Base-by-base conservation (phyloP, 2,113 vertebrate genomes). In the Dolichotis patagonum region DNA sequence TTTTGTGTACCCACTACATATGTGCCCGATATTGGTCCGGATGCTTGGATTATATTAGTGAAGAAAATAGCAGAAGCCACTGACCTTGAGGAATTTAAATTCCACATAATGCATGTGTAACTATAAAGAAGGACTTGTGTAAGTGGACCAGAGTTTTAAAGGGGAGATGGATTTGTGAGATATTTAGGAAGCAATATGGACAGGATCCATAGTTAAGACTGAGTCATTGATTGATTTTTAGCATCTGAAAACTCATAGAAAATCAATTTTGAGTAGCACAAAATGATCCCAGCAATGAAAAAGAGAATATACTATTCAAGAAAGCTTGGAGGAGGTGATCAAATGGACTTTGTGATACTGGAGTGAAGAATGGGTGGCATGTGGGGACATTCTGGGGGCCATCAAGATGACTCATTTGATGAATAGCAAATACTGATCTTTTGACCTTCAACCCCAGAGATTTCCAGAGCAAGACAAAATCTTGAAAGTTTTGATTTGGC, bases 31-130 rank as follows among this genome's bases (percentile, higher is more conserved):
- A 78, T 35, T 81, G n/a, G 81, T 82, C 26, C 63, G 52, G 32
- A 62, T 91, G 73, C 38, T 92, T 82, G 41, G 30, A 73, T 17
- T 88, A 2, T 90, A 63, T 49, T 63, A 82, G 46, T 65, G 32
- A 82, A 82, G 24, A 94, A 83, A 90, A 85, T 3, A 82, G n/a
- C 71, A 60, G 91, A 97, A 63, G 10, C 78, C 32, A 14, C 93
- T 71, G 46, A 12, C 56, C 9, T 67, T 67, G 46, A 88, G 38
- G n/a, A 82, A 24, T 20, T 85, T 63, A 91, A 86, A 81, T 43
- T 91, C 16, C 85, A 58, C 22, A 30, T 54, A 82, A 10, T 88
- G 73, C 22, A 41, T 32, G 11, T 87, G 38, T 22, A 83, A 78
- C 81, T 87, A 77, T 1, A 54, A 71, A 75, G 28, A 92, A 95